A percentile compares a stretch with the other conserved stretches of the same genome.
These are phyloP conservation scores for Archips crataeganus DNA, from an alignment of 2,888 invertebrate species.

Conservation along the genomic window DNA sequence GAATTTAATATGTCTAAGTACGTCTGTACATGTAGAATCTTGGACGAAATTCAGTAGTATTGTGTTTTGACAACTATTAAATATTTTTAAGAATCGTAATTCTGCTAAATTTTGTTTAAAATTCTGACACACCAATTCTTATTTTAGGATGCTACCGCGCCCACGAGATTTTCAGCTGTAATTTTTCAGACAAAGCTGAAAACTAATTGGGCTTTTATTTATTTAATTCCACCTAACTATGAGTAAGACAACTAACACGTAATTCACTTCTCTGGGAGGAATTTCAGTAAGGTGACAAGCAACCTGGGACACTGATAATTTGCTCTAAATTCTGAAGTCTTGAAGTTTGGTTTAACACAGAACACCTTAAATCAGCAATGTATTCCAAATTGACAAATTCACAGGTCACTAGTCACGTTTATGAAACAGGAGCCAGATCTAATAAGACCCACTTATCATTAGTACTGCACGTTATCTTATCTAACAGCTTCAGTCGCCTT, in stretches of 20 bases:
- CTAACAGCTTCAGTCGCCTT: background rate
- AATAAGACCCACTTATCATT: background rate
- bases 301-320: too few species aligned
- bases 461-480: background rate
- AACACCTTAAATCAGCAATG: too few species aligned
- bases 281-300: too few species aligned
- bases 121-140: background rate
- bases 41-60: background rate
- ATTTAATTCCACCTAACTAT: background rate
- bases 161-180: background rate
- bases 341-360: too few species aligned
- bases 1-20: too few species aligned
- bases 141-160: background rate
- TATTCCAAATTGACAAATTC: too few species aligned
- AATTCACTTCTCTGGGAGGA: background rate
- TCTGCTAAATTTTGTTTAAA: background rate
- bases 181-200: background rate
- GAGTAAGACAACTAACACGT: background rate
- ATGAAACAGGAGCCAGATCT: too few species aligned
- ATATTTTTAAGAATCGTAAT: background rate
- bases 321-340: too few species aligned
- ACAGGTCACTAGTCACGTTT: too few species aligned
- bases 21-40: too few species aligned
- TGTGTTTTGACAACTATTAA: background rate
- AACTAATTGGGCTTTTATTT: too few species aligned